Conservation (phyloP, 2,888 invertebrate genomes). For the Nebria salina region DNA sequence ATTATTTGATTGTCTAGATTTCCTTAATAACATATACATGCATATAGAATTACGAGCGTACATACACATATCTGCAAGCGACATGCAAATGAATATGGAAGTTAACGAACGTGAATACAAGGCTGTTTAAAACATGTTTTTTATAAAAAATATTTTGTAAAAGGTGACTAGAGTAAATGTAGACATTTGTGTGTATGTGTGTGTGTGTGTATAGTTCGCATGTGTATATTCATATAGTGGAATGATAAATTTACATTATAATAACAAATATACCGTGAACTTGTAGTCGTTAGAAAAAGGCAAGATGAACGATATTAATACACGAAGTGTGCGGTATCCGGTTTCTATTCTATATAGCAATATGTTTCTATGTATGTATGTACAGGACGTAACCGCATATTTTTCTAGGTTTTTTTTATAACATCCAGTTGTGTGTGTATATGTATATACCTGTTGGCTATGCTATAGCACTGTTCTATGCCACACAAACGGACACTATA, state of each 20-base stretch:
- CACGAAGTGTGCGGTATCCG: conserved; percentile 51
- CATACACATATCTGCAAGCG: too few species aligned
- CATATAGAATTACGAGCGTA: too few species aligned
- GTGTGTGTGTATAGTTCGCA: background rate
- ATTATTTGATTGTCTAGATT: too few species aligned
- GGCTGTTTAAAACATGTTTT: background rate
- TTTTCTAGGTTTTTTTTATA: conserved; percentile 49
- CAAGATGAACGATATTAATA: conserved; percentile 45
- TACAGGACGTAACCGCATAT: conserved; percentile 50
- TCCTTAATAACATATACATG: too few species aligned
- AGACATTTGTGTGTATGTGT: background rate
- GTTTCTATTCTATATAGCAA: conserved; percentile 39
- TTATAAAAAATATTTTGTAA: background rate
- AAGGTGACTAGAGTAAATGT: background rate
- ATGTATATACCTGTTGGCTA: conserved; percentile 4
- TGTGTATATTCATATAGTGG: background rate
- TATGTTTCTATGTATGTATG: background rate
- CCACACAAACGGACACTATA: conserved; percentile 6
- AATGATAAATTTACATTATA: background rate
- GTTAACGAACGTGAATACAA: too few species aligned
- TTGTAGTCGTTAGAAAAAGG: background rate
- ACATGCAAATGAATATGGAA: too few species aligned
- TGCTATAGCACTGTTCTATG: conserved; percentile 7
- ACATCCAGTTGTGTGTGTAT: background rate
- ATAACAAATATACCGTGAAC: background rate